These are phyloP conservation scores for Sebastes hopkinsi DNA, from an alignment of 2,797 vertebrate genomes.

Conservation along the genomic window DNA sequence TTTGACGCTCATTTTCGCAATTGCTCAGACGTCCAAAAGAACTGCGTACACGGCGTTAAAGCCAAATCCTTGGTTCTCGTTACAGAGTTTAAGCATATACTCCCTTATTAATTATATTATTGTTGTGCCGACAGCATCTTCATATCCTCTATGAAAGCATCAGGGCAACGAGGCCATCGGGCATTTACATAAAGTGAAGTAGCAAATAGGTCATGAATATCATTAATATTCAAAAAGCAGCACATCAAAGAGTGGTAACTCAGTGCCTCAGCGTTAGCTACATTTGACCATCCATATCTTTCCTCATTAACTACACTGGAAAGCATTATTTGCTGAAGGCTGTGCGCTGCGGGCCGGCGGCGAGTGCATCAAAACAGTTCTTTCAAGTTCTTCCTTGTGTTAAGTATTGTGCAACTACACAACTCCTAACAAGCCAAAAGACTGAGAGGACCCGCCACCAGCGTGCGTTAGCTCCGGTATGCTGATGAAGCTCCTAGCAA, in stretches of 20 bases:
- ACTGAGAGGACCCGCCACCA: conserved; percentile 38
- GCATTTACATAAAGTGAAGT: conserved; percentile 77
- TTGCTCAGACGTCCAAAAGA: conserved; percentile 38
- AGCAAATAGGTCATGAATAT: conserved; percentile 80
- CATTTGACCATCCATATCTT: conserved; percentile 75
- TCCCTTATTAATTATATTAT: conserved; percentile 62
- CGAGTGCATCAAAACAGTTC: conserved; percentile 66
- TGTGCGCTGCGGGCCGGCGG: conserved; percentile 53
- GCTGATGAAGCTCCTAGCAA: conserved; percentile 55
- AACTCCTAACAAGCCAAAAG: conserved; percentile 54
- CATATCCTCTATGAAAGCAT: conserved; percentile 50
- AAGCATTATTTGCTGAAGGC: conserved; percentile 67
- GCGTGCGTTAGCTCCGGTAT: conserved; percentile 41
- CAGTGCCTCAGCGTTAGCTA: conserved; percentile 67
- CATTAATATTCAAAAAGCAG: conserved; percentile 76
- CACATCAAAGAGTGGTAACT: conserved; percentile 76
- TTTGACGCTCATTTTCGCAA: conserved; percentile 49
- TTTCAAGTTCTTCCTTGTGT: conserved; percentile 62
- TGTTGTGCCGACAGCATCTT: conserved; percentile 62
- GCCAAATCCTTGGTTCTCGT: conserved; percentile 21
- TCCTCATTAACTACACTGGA: conserved; percentile 70
- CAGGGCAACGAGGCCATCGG: conserved; percentile 68
- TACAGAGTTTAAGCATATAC: conserved; percentile 36
- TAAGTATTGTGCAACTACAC: conserved; percentile 35
- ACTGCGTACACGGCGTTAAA: neutral